These are phyloP conservation scores for Chrysodeixis includens DNA, from an alignment of 2,888 invertebrate genomes.

Conservation along the genomic window DNA sequence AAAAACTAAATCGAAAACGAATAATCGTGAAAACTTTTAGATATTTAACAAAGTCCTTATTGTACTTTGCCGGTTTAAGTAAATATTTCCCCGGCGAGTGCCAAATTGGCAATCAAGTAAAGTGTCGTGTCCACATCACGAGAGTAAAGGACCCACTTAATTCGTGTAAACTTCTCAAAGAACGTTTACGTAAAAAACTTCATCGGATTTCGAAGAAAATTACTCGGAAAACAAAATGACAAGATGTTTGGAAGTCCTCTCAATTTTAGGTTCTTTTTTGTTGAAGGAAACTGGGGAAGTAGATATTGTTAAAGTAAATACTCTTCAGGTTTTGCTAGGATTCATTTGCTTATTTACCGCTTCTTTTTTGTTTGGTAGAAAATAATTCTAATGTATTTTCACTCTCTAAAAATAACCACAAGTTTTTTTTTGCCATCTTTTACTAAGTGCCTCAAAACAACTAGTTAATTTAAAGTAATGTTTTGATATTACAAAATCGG, in stretches of 20 bases:
- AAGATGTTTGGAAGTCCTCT: neutral
- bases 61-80: conserved; percentile 61
- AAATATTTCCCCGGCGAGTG: conserved; percentile 66
- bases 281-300: conserved; percentile 15
- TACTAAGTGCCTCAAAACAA: too few relatives aligned
- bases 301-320: conserved; percentile 13
- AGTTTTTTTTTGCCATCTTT: too few relatives aligned
- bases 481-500: neutral
- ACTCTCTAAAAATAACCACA: too few relatives aligned
- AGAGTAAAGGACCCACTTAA: conserved; percentile 58
- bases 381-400: too few relatives aligned
- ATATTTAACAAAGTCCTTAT: conserved; percentile 36
- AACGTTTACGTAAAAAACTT: conserved; percentile 34
- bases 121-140: conserved; percentile 75
- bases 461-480: neutral
- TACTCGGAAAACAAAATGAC: conserved; percentile 13
- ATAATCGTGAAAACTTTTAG: conserved; percentile 2
- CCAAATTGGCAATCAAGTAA: conserved; percentile 83
- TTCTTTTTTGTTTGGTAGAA: conserved; percentile 9
- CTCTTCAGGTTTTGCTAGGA: conserved; percentile 9
- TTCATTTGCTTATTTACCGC: conserved; percentile 7
- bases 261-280: conserved; percentile 18
- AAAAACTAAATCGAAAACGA: neutral
- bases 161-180: conserved; percentile 59
- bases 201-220: conserved; percentile 22